Conservation (phyloP, 2,113 vertebrate species). For the Periophthalmodon schlosseri region DNA sequence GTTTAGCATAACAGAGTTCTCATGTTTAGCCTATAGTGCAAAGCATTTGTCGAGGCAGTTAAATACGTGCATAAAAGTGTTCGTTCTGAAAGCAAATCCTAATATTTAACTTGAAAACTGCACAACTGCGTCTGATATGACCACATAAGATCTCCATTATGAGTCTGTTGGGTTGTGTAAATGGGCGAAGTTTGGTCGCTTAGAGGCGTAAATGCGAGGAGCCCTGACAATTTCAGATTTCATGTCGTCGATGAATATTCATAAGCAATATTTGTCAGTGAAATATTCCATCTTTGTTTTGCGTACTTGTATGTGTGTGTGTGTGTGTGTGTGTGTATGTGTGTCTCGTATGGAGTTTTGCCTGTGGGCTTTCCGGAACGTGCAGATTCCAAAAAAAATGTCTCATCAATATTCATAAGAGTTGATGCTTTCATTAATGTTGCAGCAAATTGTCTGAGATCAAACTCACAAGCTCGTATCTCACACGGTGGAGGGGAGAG, state of each 20-base stretch:
- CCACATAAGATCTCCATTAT: conserved; percentile 11
- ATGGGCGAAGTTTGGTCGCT: conserved; percentile 22
- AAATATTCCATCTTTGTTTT: conserved; percentile 62
- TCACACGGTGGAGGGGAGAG: conserved; percentile 27
- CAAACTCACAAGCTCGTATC: conserved; percentile 62
- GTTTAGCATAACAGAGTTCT: not conserved
- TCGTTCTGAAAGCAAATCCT: not conserved
- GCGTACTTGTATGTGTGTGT: conserved; percentile 3
- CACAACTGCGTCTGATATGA: not conserved
- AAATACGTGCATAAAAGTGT: not conserved
- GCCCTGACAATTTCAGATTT: conserved; percentile 63
- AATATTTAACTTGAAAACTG: not conserved
- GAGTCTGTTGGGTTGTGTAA: conserved; percentile 15
- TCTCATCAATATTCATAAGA: conserved; percentile 78
- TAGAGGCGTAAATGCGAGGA: conserved; percentile 38
- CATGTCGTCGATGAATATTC: conserved; percentile 66
- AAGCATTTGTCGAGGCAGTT: not conserved
- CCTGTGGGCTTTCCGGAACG: conserved; percentile 67
- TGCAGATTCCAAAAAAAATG: conserved; percentile 70
- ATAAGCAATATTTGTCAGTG: conserved; percentile 69
- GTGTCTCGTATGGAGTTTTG: conserved; percentile 49
- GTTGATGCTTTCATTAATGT: conserved; percentile 77
- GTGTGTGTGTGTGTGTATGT: conserved; percentile 3
- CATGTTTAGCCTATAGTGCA: not conserved
- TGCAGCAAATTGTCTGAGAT: conserved; percentile 75